phyloP scores from a whole-genome alignment of 1,140 invertebrate species.

The Bathynomus jamesi region DNA sequence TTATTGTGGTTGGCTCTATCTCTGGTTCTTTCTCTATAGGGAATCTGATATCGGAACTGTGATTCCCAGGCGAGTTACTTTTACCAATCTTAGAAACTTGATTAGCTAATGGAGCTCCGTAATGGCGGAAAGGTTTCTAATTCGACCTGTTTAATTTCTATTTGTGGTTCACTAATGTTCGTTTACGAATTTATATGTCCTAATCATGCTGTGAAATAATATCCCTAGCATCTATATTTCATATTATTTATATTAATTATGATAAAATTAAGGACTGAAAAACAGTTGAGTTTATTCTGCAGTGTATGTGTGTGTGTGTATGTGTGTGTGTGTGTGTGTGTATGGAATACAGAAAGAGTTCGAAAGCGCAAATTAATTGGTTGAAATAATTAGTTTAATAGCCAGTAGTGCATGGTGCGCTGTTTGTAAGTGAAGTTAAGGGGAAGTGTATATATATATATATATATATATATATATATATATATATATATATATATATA shows the following conservation, averaged over 20 bases:
- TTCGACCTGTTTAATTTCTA: neutral
- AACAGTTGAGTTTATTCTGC: no score
- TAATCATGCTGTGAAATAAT: neutral
- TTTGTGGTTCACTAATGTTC: neutral
- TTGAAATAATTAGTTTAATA: no score
- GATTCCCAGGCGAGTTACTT: neutral
- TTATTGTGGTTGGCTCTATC: neutral
- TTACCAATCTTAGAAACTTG: neutral
- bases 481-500: no score
- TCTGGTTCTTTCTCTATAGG: neutral
- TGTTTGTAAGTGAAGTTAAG: no score
- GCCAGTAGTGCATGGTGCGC: no score
- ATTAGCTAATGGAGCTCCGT: neutral
- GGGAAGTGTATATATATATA: no score
- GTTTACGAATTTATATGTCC: neutral
- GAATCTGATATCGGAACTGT: neutral
- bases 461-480: no score
- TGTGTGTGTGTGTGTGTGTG: no score
- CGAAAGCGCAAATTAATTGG: no score
- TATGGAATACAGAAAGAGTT: no score
- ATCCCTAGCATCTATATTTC: neutral
- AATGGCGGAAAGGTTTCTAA: neutral
- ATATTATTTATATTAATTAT: neutral
- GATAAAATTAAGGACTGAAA: neutral
- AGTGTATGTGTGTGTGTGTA: no score